phyloP scores from a whole-genome alignment of 1,140 invertebrate genomes.

The Phortica variegata region DNA sequence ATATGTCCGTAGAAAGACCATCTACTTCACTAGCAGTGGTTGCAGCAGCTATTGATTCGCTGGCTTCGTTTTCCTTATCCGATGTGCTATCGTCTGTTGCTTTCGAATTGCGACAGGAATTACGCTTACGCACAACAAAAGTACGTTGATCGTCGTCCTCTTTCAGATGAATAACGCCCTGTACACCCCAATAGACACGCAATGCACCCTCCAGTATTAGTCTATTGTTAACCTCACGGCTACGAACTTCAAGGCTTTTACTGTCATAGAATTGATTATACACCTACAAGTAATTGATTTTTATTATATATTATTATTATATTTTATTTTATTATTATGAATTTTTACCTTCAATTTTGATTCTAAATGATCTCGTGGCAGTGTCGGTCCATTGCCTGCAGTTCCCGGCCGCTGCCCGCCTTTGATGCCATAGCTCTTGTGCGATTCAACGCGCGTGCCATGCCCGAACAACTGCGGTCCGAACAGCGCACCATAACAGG shows the following conservation, averaged over 20 bases:
- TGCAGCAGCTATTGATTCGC: slow-evolving; percentile 42
- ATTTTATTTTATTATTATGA: too few species aligned
- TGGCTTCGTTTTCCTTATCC: slow-evolving; percentile 51
- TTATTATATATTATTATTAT: neutral
- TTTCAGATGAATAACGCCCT: slow-evolving; percentile 80
- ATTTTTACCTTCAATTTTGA: slow-evolving; percentile 68
- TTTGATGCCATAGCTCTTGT: slow-evolving; percentile 80
- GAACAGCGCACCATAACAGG: slow-evolving; percentile 86
- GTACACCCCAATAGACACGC: slow-evolving; percentile 82
- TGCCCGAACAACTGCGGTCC: slow-evolving; percentile 85
- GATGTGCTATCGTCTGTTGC: slow-evolving; percentile 46
- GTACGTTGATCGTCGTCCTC: slow-evolving; percentile 83
- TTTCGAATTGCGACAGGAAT: slow-evolving; percentile 63
- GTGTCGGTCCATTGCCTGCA: slow-evolving; percentile 47
- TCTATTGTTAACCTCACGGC: slow-evolving; percentile 76
- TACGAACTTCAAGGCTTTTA: slow-evolving; percentile 73
- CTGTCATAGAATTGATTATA: slow-evolving; percentile 79
- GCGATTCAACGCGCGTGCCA: slow-evolving; percentile 81
- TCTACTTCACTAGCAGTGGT: slow-evolving; percentile 43
- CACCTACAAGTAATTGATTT: slow-evolving; percentile 27
- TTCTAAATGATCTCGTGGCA: slow-evolving; percentile 72
- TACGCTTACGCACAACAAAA: slow-evolving; percentile 70
- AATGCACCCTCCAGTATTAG: slow-evolving; percentile 77
- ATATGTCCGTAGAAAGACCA: slow-evolving; percentile 49
- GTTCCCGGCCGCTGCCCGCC: slow-evolving; percentile 53